Evolutionary conservation across 2,113 vertebrate genomes (phyloP).

Genomic region (Plestiodon gilberti): DNA sequence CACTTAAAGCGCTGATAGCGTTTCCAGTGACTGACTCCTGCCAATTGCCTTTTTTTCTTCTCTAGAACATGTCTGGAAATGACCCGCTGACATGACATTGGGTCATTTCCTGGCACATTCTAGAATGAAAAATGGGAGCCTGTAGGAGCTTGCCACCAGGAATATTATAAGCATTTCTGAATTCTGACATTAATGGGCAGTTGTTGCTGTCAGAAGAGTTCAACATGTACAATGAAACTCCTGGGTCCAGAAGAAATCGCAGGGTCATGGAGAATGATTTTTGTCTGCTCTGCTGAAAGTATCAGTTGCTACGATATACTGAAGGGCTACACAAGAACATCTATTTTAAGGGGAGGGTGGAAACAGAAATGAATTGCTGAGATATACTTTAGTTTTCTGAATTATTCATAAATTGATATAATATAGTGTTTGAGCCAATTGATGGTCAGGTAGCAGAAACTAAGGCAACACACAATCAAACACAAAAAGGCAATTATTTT

Average conservation of each 20-base stretch:
- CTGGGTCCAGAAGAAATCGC: not conserved
- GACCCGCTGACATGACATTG: too few species aligned
- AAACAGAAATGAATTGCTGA: not conserved
- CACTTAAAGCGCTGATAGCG: too few species aligned
- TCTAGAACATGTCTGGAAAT: too few species aligned
- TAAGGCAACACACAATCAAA: conserved; percentile 44
- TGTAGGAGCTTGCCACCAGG: too few species aligned
- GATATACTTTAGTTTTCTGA: not conserved
- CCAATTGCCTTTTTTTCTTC: too few species aligned
- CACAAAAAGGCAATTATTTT: conserved; percentile 48
- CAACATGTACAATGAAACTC: not conserved
- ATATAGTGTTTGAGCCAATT: conserved; percentile 17
- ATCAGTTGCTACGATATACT: not conserved
- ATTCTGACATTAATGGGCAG: not conserved
- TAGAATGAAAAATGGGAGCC: too few species aligned
- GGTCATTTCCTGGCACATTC: too few species aligned
- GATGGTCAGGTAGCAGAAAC: conserved; percentile 36
- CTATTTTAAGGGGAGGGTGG: not conserved
- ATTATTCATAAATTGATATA: not conserved
- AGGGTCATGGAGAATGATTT: not conserved
- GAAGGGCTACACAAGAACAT: not conserved
- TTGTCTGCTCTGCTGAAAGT: not conserved
- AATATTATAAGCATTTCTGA: too few species aligned
- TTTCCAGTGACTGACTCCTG: too few species aligned
- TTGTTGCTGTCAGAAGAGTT: not conserved